Conservation (phyloP, 2,113 vertebrate species). For the Megaleporinus macrocephalus region DNA sequence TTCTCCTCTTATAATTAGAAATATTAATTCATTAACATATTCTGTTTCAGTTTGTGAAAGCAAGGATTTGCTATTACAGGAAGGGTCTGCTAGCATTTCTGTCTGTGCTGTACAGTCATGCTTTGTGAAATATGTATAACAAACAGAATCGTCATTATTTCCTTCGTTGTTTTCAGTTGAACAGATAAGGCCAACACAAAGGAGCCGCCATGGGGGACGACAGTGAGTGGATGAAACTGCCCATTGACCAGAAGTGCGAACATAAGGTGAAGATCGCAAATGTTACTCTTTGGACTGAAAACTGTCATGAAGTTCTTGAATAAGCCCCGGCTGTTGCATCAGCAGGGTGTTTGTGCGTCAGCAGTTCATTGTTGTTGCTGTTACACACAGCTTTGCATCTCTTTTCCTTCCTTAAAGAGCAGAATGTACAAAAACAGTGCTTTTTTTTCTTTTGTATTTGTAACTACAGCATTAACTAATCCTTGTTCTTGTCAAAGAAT, state of each 20-base stretch:
- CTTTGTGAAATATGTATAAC: too few relatives aligned
- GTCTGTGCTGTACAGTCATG: neutral
- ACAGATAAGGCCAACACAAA: conserved; percentile 68
- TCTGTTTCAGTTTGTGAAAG: too few relatives aligned
- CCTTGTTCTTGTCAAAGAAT: too few relatives aligned
- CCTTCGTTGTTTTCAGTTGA: conserved; percentile 57
- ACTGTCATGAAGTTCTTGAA: neutral
- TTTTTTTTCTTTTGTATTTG: neutral
- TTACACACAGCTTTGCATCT: conserved; percentile 15
- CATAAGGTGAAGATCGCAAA: conserved; percentile 85
- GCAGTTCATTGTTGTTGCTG: conserved; percentile 1
- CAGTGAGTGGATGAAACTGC: conserved; percentile 97
- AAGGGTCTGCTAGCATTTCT: too few relatives aligned
- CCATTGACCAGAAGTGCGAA: conserved; percentile 97
- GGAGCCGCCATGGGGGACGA: conserved; percentile 91
- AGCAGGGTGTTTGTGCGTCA: conserved; percentile 18
- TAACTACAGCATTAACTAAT: neutral
- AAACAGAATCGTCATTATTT: conserved; percentile 3
- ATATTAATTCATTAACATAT: too few relatives aligned
- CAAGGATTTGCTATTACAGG: too few relatives aligned
- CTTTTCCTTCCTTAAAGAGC: neutral
- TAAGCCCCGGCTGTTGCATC: neutral
- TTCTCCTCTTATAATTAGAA: too few relatives aligned
- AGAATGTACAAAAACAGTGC: neutral
- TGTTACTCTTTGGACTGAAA: neutral